Conservation (phyloP, 2,797 vertebrate species). For the Muscicapa comitata region DNA sequence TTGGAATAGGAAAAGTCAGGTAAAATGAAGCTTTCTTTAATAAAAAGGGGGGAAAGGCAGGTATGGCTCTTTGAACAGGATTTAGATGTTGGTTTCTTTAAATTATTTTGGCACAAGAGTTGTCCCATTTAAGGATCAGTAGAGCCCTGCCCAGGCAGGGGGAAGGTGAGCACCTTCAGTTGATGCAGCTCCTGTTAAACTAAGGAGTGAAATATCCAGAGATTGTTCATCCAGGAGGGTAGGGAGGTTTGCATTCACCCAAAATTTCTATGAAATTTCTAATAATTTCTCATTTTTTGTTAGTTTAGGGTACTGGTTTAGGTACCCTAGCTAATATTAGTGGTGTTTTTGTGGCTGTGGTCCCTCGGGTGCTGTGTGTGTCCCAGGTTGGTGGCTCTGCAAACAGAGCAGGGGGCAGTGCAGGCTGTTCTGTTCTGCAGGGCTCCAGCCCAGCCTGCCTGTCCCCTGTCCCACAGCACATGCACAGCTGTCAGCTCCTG, state of each 20-base stretch:
- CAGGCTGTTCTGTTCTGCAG: background rate
- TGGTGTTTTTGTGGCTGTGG: too few species aligned
- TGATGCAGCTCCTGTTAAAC: background rate
- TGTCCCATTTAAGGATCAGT: background rate
- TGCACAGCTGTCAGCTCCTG: background rate
- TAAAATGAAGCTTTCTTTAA: background rate
- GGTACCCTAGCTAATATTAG: background rate
- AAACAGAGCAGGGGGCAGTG: background rate
- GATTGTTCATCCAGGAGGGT: background rate
- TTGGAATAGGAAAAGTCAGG: background rate
- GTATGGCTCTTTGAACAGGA: background rate
- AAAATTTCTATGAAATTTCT: too few species aligned
- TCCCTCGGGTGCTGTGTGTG: background rate
- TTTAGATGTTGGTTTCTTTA: background rate
- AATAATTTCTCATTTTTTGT: background rate
- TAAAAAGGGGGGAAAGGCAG: rapidly evolving
- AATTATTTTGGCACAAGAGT: background rate
- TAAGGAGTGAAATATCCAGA: background rate
- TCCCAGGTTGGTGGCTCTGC: background rate
- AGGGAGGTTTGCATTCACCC: background rate
- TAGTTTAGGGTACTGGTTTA: background rate
- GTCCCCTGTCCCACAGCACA: background rate
- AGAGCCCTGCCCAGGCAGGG: background rate
- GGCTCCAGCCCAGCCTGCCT: background rate
- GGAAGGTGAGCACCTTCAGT: too few species aligned